These are phyloP conservation scores for Drosophila insularis DNA, from an alignment of 1,140 invertebrate species.

Conservation along the genomic window DNA sequence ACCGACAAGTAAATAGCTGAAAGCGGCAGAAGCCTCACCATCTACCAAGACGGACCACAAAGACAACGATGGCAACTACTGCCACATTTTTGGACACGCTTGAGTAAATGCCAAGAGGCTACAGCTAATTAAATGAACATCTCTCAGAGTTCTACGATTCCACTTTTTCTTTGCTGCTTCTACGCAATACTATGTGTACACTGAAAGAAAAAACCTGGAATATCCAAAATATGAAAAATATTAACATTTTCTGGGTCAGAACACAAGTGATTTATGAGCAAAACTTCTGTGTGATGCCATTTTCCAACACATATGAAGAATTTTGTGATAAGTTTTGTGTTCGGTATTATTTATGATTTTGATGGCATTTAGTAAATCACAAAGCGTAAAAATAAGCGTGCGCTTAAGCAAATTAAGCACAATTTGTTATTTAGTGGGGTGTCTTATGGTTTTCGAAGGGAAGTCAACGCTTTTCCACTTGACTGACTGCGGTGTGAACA, in stretches of 20 bases:
- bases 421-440: slow-evolving; percentile 39
- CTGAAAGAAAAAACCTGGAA: slow-evolving; percentile 26
- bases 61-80: slow-evolving; percentile 27
- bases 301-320: slow-evolving; percentile 28
- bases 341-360: slow-evolving; percentile 67
- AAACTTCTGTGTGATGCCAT: slow-evolving; percentile 24
- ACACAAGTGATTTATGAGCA: slow-evolving; percentile 69
- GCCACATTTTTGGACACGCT: slow-evolving; percentile 64
- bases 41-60: slow-evolving; percentile 35
- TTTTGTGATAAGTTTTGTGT: slow-evolving; percentile 8
- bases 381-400: slow-evolving; percentile 65
- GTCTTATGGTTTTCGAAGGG: slow-evolving; percentile 41
- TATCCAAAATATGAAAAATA: slow-evolving; percentile 2
- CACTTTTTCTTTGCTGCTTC: slow-evolving; percentile 34
- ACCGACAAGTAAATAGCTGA: slow-evolving; percentile 37
- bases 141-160: slow-evolving; percentile 25
- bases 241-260: slow-evolving; percentile 62
- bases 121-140: slow-evolving; percentile 66
- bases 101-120: slow-evolving; percentile 56
- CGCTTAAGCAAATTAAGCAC: slow-evolving; percentile 55
- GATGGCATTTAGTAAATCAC: slow-evolving; percentile 59
- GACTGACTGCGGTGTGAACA: slow-evolving; percentile 66
- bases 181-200: slow-evolving; percentile 22
- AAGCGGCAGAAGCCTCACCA: slow-evolving; percentile 11
- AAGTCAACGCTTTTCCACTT: slow-evolving; percentile 66